Percentiles rank a stretch among this genome's conserved stretches.
These are phyloP conservation scores for Callocephalon fimbriatum DNA, from an alignment of 2,113 vertebrate species.

Conservation along the genomic window DNA sequence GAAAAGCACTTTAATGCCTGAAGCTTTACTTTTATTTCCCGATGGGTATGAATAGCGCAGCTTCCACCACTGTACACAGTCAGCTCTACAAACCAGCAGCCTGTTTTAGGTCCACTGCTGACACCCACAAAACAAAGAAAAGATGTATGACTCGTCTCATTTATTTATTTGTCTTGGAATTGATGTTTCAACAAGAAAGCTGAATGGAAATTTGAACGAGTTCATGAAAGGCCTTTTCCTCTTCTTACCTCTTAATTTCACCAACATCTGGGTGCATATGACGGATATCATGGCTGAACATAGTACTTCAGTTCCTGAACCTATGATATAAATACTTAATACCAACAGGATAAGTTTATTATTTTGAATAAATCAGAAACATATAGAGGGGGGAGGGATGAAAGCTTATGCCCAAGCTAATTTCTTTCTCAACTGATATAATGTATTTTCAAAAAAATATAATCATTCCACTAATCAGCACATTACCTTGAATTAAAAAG, in stretches of 20 bases:
- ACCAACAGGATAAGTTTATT: not conserved
- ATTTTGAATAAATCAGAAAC: not conserved
- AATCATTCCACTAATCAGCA: not conserved
- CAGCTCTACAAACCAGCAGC: not conserved
- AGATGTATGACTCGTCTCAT: not conserved
- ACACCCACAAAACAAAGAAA: not conserved
- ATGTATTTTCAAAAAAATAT: not conserved
- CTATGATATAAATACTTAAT: not conserved
- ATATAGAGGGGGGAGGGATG: not conserved
- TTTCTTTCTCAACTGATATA: not conserved
- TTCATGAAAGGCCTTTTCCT: not conserved
- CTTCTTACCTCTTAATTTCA: not conserved
- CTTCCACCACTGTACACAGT: not conserved
- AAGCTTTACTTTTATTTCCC: not conserved
- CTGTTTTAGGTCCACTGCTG: not conserved
- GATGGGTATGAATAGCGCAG: not conserved
- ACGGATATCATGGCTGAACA: not conserved
- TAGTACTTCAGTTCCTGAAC: not conserved
- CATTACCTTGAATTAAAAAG: not conserved
- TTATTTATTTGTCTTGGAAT: not conserved
- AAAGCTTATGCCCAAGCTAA: fast-evolving
- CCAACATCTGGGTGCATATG: not conserved
- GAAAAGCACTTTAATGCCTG: not conserved
- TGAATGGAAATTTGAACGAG: not conserved
- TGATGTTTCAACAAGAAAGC: not conserved